Percentiles rank a stretch among this genome's conserved stretches.
phyloP scores from a whole-genome alignment of 2,888 invertebrate genomes.

The Nephrotoma flavescens region DNA sequence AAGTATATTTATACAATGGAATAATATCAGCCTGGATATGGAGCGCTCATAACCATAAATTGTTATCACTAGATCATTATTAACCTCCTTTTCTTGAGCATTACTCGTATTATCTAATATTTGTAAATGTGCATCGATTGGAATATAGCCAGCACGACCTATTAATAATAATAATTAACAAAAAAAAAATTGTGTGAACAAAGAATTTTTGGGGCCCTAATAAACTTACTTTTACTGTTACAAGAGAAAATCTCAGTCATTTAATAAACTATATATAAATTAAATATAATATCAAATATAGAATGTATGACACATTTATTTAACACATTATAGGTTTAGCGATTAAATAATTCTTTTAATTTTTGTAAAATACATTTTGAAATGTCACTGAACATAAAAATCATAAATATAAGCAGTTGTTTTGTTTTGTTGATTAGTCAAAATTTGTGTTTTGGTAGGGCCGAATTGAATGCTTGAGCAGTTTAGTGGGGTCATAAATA shows the following conservation, averaged over 20 bases:
- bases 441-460: too few species aligned
- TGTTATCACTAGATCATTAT: conserved; percentile 16
- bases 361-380: background rate
- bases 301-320: background rate
- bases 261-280: background rate
- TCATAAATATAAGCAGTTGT: background rate
- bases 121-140: background rate
- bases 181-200: background rate
- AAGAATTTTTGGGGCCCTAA: background rate
- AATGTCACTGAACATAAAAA: background rate
- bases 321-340: background rate
- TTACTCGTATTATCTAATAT: background rate
- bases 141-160: background rate
- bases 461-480: too few species aligned
- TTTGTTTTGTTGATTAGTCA: background rate
- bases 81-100: background rate
- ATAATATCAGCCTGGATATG: conserved; percentile 32
- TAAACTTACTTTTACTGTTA: background rate
- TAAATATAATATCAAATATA: background rate
- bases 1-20: conserved; percentile 36
- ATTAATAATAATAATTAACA: background rate
- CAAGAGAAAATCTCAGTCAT: background rate
- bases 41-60: conserved; percentile 39
- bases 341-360: background rate
- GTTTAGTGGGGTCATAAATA: too few species aligned